Evolutionary conservation across 2,888 invertebrate genomes (phyloP).

Genomic region (Agrochola lota): DNA sequence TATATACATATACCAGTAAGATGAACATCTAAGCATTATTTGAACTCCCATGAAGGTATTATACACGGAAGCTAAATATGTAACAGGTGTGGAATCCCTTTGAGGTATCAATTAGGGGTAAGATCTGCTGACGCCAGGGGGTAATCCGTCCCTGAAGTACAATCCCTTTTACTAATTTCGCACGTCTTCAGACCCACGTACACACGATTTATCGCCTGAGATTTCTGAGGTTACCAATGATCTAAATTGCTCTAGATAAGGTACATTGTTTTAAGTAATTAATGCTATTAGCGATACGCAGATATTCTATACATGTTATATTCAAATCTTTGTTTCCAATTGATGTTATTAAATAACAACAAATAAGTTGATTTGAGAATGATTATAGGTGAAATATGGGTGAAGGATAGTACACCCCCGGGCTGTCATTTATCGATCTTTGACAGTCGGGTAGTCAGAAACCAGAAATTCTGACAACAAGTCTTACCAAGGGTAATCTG

Average conservation of each 20-base stretch:
- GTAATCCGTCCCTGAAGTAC: constrained; percentile 17
- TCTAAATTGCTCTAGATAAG: constrained; percentile 18
- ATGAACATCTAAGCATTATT: background rate
- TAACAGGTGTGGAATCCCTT: constrained; percentile 15
- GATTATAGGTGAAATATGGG: too few relatives aligned
- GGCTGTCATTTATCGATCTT: too few relatives aligned
- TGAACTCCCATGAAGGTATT: background rate
- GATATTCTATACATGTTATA: background rate
- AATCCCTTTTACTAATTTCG: constrained; percentile 31
- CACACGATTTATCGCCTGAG: constrained; percentile 27
- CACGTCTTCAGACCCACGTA: constrained; percentile 25
- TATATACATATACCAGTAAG: too few relatives aligned
- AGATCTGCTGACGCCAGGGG: constrained; percentile 14
- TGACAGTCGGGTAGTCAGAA: too few relatives aligned
- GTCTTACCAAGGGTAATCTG: too few relatives aligned
- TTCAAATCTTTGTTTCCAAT: background rate
- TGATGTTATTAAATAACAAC: background rate
- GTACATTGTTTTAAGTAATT: background rate
- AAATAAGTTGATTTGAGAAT: too few relatives aligned
- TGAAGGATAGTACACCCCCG: too few relatives aligned
- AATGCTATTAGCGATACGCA: background rate
- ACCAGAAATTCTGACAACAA: too few relatives aligned
- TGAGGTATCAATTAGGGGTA: constrained; percentile 29
- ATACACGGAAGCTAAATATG: background rate
- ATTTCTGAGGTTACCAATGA: constrained; percentile 14